These are phyloP conservation scores for Orchesellides sinensis DNA, from an alignment of 2,888 invertebrate species.

Conservation along the genomic window DNA sequence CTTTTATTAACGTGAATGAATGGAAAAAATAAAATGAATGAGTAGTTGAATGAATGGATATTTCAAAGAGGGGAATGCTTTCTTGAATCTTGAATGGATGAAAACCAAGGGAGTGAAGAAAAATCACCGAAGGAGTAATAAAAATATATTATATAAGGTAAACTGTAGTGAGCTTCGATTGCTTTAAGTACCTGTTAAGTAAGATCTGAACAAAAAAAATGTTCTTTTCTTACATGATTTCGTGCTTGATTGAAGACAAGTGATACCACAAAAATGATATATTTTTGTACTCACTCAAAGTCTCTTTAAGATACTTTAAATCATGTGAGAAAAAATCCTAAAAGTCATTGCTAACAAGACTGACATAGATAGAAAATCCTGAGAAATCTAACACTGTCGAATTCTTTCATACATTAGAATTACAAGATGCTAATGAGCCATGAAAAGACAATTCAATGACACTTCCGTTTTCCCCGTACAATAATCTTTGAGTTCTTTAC, in stretches of 20 bases:
- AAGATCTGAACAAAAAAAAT: too few species aligned
- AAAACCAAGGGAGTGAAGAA: slow-evolving; percentile 5
- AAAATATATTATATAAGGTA: neutral
- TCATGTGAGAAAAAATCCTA: slow-evolving; percentile 17
- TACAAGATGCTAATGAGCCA: slow-evolving; percentile 26
- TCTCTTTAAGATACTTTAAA: neutral
- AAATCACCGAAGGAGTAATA: neutral
- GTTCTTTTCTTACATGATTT: slow-evolving; percentile 35
- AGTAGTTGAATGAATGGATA: slow-evolving; percentile 11
- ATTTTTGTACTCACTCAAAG: too few species aligned
- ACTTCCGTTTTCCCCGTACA: slow-evolving; percentile 13
- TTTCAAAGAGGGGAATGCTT: slow-evolving; percentile 16
- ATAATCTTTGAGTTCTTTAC: too few species aligned
- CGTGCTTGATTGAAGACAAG: slow-evolving; percentile 58
- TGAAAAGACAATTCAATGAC: slow-evolving; percentile 24
- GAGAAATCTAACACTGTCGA: neutral
- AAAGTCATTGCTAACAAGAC: slow-evolving; percentile 46
- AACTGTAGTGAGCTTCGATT: neutral
- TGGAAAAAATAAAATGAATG: slow-evolving; percentile 48
- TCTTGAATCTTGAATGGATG: neutral
- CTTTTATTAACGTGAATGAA: slow-evolving; percentile 33
- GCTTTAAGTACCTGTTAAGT: slow-evolving; percentile 12
- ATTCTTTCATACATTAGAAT: too few species aligned
- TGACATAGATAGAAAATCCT: too few species aligned
- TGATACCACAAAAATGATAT: slow-evolving; percentile 1